Evolutionary conservation across 2,797 vertebrate species (phyloP).

Genomic region (Cygnus olor): DNA sequence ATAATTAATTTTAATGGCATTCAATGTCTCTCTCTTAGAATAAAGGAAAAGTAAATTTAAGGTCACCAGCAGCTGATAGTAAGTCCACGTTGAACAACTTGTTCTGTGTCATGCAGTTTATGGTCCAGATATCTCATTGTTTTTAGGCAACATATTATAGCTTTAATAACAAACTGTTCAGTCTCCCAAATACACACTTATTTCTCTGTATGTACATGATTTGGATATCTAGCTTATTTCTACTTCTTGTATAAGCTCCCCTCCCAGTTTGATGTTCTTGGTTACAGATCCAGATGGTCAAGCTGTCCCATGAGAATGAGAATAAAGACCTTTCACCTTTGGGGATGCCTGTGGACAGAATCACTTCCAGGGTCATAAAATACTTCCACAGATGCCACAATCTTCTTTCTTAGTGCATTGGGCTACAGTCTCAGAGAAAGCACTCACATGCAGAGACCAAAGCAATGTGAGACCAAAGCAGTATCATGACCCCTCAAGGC

Average conservation of each 20-base stretch:
- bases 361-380: not conserved
- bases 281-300: not conserved
- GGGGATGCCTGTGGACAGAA: not conserved
- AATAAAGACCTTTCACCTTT: not conserved
- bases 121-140: not conserved
- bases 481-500: not conserved
- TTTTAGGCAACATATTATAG: not conserved
- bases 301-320: not conserved
- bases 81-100: not conserved
- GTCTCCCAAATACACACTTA: not conserved
- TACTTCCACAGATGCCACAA: not conserved
- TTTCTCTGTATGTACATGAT: not conserved
- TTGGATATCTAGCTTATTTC: not conserved
- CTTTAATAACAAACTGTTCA: not conserved
- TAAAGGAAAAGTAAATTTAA: not conserved
- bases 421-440: not conserved
- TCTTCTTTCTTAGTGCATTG: not conserved
- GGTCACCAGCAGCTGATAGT: not conserved
- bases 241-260: not conserved
- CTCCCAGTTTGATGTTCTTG: not conserved
- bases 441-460: not conserved
- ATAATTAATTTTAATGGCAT: not conserved
- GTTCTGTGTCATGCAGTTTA: not conserved
- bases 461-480: not conserved
- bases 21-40: not conserved